Percentiles rank a stretch among this genome's conserved stretches.
phyloP scores from a whole-genome alignment of 2,888 invertebrate species.

The Laspeyria flexula region DNA sequence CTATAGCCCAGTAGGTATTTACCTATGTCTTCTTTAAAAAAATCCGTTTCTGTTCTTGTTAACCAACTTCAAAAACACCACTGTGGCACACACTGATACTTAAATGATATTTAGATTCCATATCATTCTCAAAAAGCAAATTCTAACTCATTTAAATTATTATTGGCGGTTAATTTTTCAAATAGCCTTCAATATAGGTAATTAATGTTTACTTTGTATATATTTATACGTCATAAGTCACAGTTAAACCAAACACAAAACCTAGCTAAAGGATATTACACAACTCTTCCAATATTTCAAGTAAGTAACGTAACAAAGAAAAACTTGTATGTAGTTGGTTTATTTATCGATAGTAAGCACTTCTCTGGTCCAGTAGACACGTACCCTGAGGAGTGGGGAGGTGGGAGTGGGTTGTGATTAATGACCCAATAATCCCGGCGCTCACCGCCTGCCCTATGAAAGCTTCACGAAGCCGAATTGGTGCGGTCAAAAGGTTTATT shows the following conservation, averaged over 20 bases:
- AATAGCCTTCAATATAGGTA: no score
- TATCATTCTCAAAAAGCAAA: no score
- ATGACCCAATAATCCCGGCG: conserved; percentile 82
- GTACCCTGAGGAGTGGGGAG: conserved; percentile 38
- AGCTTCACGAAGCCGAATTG: conserved; percentile 85
- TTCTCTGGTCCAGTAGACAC: conserved; percentile 36
- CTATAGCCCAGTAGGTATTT: no score
- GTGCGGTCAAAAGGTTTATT: conserved; percentile 85
- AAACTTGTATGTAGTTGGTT: conserved; percentile 10
- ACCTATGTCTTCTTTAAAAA: no score
- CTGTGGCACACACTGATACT: no score
- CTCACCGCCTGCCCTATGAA: conserved; percentile 71
- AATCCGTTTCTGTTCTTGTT: no score
- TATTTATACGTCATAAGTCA: no score
- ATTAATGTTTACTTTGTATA: no score
- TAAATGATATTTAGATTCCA: no score
- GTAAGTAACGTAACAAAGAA: conserved; percentile 13
- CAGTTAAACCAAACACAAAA: not conserved
- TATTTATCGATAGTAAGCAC: conserved; percentile 49
- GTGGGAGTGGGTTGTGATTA: conserved; percentile 73
- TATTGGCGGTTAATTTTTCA: no score
- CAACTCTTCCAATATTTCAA: conserved; percentile 1
- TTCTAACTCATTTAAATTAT: no score
- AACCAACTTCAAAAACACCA: no score
- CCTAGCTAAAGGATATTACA: not conserved